Conservation (phyloP, 1,140 invertebrate species). For the Eupristina koningsbergeri region DNA sequence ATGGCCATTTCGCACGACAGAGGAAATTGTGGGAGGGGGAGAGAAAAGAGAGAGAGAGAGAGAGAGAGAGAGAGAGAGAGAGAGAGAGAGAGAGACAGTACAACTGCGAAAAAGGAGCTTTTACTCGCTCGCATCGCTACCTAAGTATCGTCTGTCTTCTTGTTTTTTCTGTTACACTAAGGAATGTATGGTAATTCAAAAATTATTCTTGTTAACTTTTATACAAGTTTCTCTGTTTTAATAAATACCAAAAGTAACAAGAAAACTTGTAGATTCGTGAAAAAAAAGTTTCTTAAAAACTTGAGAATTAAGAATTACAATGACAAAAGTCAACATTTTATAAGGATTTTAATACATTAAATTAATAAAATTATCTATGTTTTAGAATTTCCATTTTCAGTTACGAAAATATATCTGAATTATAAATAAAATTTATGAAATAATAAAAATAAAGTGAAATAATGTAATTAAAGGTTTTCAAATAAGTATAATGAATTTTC, state of each 20-base stretch:
- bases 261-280: not conserved
- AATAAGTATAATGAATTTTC: too few species aligned
- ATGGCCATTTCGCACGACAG: constrained; percentile 47
- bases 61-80: constrained; percentile 38
- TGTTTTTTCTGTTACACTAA: not conserved
- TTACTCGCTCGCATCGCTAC: not conserved
- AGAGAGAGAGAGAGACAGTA: not conserved
- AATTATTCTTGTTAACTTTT: not conserved
- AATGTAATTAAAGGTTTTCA: too few species aligned
- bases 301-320: not conserved
- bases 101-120: not conserved
- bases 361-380: too few species aligned
- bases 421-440: too few species aligned
- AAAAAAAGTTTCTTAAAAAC: not conserved
- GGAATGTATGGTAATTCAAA: not conserved
- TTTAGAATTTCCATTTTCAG: too few species aligned
- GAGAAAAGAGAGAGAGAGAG: not conserved
- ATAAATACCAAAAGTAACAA: not conserved
- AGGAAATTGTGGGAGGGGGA: constrained; percentile 23
- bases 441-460: too few species aligned
- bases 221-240: not conserved
- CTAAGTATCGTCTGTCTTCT: constrained; percentile 19
- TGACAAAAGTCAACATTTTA: not conserved
- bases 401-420: too few species aligned
- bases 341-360: too few species aligned